These are phyloP conservation scores for Anagyrus pseudococci DNA, from an alignment of 2,888 invertebrate species.

Conservation along the genomic window DNA sequence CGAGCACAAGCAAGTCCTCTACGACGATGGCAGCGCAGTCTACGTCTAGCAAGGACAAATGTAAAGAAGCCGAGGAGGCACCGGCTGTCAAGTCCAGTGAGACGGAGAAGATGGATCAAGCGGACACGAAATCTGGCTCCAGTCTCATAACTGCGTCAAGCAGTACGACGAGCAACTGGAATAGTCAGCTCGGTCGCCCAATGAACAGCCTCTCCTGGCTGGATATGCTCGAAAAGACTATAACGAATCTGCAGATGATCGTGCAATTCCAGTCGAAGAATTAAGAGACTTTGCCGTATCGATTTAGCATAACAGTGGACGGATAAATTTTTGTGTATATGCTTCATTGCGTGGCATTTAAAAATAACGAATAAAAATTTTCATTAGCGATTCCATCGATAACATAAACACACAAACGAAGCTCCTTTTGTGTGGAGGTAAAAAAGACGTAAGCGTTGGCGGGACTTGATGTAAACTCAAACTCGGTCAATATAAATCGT, in stretches of 20 bases:
- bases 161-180: conserved; percentile 48
- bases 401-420: neutral
- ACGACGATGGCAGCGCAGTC: neutral
- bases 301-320: neutral
- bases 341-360: conserved; percentile 28
- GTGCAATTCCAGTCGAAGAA: conserved; percentile 54
- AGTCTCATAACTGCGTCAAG: conserved; percentile 47
- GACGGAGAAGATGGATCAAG: conserved; percentile 28
- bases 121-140: conserved; percentile 40
- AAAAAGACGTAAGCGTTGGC: conserved; percentile 14
- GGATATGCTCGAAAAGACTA: conserved; percentile 60
- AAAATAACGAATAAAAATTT: conserved; percentile 20
- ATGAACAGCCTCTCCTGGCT: conserved; percentile 57
- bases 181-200: conserved; percentile 53
- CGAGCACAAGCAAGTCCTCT: neutral
- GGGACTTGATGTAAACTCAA: conserved; percentile 12
- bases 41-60: conserved; percentile 21
- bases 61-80: conserved; percentile 29
- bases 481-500: conserved; percentile 1
- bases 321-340: conserved; percentile 18
- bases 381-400: conserved; percentile 13
- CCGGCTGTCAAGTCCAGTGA: conserved; percentile 21
- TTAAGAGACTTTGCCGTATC: neutral
- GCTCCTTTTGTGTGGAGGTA: conserved; percentile 4
- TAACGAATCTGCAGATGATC: conserved; percentile 57